phyloP scores from a whole-genome alignment of 2,113 vertebrate genomes.

The Lichenostomus cassidix region DNA sequence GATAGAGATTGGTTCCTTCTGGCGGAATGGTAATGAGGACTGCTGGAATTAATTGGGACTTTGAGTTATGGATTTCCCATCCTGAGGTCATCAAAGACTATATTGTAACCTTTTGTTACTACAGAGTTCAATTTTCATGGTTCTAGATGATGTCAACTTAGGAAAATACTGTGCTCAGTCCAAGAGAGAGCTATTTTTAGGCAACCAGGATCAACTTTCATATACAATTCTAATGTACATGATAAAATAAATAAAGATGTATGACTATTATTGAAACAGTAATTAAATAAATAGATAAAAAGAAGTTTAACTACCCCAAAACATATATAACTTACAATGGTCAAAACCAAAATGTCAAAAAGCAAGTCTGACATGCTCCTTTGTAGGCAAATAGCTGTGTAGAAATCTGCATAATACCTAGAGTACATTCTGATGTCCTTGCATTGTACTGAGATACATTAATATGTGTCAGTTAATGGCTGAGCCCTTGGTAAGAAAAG shows the following conservation, averaged over 20 bases:
- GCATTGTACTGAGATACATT: neutral
- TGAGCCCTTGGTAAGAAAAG: neutral
- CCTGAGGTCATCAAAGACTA: neutral
- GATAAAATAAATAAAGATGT: neutral
- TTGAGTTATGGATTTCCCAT: accelerated
- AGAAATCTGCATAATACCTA: neutral
- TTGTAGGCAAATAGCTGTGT: neutral
- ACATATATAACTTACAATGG: neutral
- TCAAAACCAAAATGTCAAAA: neutral
- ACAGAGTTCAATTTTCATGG: neutral
- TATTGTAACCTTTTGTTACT: neutral
- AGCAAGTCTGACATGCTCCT: neutral
- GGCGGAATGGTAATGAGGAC: neutral
- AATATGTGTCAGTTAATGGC: neutral
- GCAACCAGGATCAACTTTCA: neutral
- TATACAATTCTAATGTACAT: neutral
- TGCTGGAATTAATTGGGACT: neutral
- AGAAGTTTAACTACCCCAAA: neutral
- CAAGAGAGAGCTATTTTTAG: neutral
- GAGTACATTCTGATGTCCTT: neutral
- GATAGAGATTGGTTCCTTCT: neutral
- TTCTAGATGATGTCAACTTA: neutral
- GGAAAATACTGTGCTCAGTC: neutral
- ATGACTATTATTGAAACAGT: neutral
- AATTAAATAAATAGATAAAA: neutral